Base-by-base conservation (phyloP, 2,113 vertebrate genomes). In the Lathamus discolor region DNA sequence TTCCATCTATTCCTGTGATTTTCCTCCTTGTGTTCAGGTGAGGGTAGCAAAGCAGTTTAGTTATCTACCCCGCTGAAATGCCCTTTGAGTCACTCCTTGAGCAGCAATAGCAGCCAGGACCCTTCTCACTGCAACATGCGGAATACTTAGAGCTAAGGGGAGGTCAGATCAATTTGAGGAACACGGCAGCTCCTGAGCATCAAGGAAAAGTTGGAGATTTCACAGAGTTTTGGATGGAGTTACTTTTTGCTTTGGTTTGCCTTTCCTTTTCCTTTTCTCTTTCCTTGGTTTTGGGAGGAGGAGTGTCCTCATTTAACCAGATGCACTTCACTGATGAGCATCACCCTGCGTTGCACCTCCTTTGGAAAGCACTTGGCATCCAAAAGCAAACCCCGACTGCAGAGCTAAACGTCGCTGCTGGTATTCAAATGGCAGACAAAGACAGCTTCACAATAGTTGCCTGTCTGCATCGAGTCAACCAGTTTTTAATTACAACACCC, bases 401-500 rank as follows among this genome's bases (percentile, higher is more conserved):
- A 27, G 83, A 70, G 70, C 18, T 0, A 5, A 72, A 17, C 63
- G 4, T 13, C 3, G 0, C 82, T 49, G 79, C 89, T 5, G 7
- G 51, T 6, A 5, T 66, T 77, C 11, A 12, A 31, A 14, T 5
- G 2, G 29, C 75, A 95, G 66, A 81, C 72, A 80, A 63, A 92
- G 78, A 15, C 78, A 41, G 64, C 19, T 49, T 57, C 11, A 11
- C 85, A 35, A 7, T 11, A 48, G 79, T 43, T 52, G 59, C 68
- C 76, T 41, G 46, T 23, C 76, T 44, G 75, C 48, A 33, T 74
- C 11, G 8, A 81, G 93, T 81, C 87, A 70, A 5, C 70, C 67
- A 5, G 49, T 85, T 91, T 91, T 86, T 94, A 92, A 96, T 95
- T 86, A 37, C 86, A 78, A 61, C 92, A 81, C 70, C 86, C 83